phyloP scores from a whole-genome alignment of 1,140 invertebrate genomes.

The Choristoneura fumiferana region DNA sequence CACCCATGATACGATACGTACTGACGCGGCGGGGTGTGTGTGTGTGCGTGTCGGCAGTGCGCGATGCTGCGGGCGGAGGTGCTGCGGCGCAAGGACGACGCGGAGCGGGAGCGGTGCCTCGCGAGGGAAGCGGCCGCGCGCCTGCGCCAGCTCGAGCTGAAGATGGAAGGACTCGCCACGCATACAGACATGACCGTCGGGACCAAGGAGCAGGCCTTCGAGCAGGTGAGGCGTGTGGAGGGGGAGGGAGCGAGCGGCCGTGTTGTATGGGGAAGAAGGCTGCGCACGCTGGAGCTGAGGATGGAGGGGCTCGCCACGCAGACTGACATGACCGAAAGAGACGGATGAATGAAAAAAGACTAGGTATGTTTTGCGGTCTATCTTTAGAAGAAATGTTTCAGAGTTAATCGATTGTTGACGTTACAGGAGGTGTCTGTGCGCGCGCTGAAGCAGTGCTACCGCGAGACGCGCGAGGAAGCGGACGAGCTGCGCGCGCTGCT shows the following conservation, averaged over 20 bases:
- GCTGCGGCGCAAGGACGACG: conserved; percentile 61
- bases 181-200: conserved; percentile 71
- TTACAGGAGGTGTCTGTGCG: conserved; percentile 80
- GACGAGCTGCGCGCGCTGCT: conserved; percentile 83
- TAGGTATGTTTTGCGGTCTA: too few relatives aligned
- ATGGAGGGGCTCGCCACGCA: conserved; percentile 61
- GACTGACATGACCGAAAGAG: conserved; percentile 60
- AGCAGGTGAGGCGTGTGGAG: conserved; percentile 35
- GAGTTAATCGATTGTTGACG: too few relatives aligned
- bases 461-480: conserved; percentile 82
- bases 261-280: too few relatives aligned
- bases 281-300: conserved; percentile 68
- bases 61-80: conserved; percentile 61
- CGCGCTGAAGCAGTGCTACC: conserved; percentile 81
- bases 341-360: too few relatives aligned
- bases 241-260: conserved; percentile 56
- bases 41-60: too few relatives aligned
- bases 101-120: conserved; percentile 63
- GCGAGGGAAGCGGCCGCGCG: conserved; percentile 60
- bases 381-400: too few relatives aligned
- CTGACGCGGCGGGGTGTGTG: too few relatives aligned
- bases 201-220: conserved; percentile 81
- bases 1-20: too few relatives aligned
- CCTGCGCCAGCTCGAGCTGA: conserved; percentile 66
- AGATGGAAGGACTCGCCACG: conserved; percentile 58